These are phyloP conservation scores for Drosophila melanocephala DNA, from an alignment of 2,888 invertebrate species.

Conservation along the genomic window DNA sequence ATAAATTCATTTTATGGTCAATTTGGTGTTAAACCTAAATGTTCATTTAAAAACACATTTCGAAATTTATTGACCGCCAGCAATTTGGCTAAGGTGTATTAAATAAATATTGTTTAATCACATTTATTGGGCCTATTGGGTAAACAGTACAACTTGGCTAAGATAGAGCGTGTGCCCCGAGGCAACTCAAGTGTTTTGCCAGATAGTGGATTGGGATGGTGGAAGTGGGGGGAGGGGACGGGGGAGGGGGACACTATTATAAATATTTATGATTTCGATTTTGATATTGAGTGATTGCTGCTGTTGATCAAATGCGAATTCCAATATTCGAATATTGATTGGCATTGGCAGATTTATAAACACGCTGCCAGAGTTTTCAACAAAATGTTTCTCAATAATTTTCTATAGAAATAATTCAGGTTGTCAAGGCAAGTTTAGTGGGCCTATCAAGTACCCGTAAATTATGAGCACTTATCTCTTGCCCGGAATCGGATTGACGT, in stretches of 20 bases:
- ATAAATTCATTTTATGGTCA: slow-evolving; percentile 7
- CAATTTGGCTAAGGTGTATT: slow-evolving; percentile 7
- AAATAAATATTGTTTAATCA: slow-evolving; percentile 12
- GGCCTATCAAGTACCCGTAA: slow-evolving; percentile 36
- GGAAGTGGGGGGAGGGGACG: no score
- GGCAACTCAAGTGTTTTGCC: slow-evolving; percentile 34
- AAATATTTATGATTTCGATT: slow-evolving; percentile 32
- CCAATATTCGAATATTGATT: not conserved
- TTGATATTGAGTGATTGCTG: slow-evolving; percentile 27
- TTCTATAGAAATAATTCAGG: slow-evolving; percentile 12
- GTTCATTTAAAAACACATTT: slow-evolving; percentile 25
- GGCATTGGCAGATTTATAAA: slow-evolving; percentile 41
- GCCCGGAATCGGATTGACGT: slow-evolving; percentile 16
- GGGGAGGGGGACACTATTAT: slow-evolving; percentile 5
- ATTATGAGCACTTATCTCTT: slow-evolving; percentile 46
- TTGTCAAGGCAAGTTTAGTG: slow-evolving; percentile 39
- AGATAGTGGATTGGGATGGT: not conserved
- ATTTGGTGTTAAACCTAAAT: not conserved
- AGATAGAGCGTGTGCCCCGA: slow-evolving; percentile 29
- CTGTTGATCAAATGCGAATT: slow-evolving; percentile 9
- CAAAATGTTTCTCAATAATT: slow-evolving; percentile 20
- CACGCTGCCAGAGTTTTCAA: not conserved
- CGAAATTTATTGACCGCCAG: slow-evolving; percentile 24
- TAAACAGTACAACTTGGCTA: slow-evolving; percentile 2
- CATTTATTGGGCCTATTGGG: slow-evolving; percentile 32